These are phyloP conservation scores for Sinella curviseta DNA, from an alignment of 1,140 invertebrate genomes.

Conservation along the genomic window DNA sequence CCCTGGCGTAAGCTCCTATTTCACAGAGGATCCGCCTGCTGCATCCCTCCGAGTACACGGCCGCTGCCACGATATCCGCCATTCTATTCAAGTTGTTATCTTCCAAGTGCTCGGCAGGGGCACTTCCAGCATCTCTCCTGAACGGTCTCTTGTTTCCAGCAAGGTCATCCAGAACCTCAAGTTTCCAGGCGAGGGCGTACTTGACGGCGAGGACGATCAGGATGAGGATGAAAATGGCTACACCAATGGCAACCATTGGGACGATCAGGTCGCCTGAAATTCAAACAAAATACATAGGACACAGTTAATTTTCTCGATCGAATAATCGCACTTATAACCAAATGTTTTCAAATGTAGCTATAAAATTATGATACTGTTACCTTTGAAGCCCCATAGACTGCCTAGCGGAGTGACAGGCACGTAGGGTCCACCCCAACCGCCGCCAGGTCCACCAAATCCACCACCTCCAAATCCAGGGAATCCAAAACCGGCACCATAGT, in stretches of 20 bases:
- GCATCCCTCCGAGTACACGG: conserved; percentile 2
- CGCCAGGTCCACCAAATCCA: background rate
- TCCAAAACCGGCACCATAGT: conserved; percentile 31
- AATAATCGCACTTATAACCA: background rate
- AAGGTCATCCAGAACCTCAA: conserved; percentile 10
- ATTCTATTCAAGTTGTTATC: background rate
- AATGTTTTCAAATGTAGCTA: background rate
- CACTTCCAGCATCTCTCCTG: background rate
- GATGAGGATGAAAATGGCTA: conserved; percentile 42
- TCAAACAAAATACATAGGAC: background rate
- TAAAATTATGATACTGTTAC: background rate
- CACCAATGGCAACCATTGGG: conserved; percentile 44
- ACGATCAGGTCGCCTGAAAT: conserved; percentile 41
- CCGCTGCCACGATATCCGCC: background rate
- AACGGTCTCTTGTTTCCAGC: background rate
- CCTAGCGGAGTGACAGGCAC: conserved; percentile 46
- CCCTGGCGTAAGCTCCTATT: background rate
- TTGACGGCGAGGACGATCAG: conserved; percentile 46
- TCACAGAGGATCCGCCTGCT: conserved; percentile 1
- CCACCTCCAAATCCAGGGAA: conserved; percentile 8
- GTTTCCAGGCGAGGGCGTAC: conserved; percentile 40
- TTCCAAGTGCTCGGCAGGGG: background rate
- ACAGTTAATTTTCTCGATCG: background rate
- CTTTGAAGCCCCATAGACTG: conserved; percentile 41
- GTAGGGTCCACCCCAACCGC: conserved; percentile 35